Percentiles rank a stretch among this genome's conserved stretches.
phyloP scores from a whole-genome alignment of 2,888 invertebrate genomes.

The Lycia hirtaria region DNA sequence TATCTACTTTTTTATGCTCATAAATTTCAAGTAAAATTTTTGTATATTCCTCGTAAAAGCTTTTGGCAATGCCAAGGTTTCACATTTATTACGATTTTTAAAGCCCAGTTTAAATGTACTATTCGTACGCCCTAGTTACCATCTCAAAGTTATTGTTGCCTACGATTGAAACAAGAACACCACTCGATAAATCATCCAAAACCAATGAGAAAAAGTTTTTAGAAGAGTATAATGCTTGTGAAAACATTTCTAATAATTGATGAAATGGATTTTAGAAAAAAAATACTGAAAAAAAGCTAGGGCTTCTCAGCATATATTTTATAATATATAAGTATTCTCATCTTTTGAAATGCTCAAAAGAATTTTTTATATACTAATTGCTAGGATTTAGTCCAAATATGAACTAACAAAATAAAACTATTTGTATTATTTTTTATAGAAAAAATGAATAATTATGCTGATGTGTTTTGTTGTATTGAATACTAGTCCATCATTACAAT shows the following conservation, averaged over 20 bases:
- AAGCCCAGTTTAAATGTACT: background rate
- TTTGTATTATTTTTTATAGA: slow-evolving; percentile 48
- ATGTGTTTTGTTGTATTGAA: slow-evolving; percentile 60
- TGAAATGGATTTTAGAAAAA: too few relatives aligned
- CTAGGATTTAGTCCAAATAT: slow-evolving; percentile 31
- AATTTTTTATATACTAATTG: slow-evolving; percentile 31
- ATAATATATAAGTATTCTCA: slow-evolving; percentile 38
- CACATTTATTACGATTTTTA: background rate
- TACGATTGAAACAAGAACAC: too few relatives aligned
- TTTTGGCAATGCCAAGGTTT: too few relatives aligned
- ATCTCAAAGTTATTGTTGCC: background rate
- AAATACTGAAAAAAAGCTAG: background rate
- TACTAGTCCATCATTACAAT: slow-evolving; percentile 73
- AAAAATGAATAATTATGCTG: slow-evolving; percentile 43
- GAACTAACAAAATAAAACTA: slow-evolving; percentile 29
- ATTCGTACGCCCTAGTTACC: background rate
- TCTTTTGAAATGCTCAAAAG: slow-evolving; percentile 60
- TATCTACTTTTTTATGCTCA: too few relatives aligned
- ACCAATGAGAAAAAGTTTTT: too few relatives aligned
- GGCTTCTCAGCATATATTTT: slow-evolving; percentile 7
- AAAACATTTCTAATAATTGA: too few relatives aligned
- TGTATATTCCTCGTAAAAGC: too few relatives aligned
- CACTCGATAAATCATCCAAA: too few relatives aligned
- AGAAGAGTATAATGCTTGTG: too few relatives aligned
- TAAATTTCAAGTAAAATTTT: too few relatives aligned